phyloP scores from a whole-genome alignment of 53 echinoderm and acorn worm species.

The Echinometra lucunter region DNA sequence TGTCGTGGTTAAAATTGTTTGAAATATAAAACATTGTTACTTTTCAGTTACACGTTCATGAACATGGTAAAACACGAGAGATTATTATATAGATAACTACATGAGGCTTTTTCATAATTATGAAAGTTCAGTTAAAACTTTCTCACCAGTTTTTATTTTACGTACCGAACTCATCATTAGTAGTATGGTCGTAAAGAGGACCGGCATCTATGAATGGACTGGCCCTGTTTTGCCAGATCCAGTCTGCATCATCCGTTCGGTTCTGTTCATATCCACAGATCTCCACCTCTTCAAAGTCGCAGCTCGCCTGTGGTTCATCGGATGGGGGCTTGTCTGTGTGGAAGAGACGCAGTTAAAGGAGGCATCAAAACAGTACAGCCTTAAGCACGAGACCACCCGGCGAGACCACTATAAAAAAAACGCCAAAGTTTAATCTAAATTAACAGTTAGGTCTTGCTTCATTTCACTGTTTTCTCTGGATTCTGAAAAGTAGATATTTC shows the following conservation, averaged over 20 bases:
- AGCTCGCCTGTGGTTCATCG: slow-evolving; percentile 58
- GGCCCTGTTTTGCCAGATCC: slow-evolving; percentile 90
- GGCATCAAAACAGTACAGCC: too few relatives aligned
- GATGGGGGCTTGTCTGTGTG: not conserved
- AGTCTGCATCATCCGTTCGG: slow-evolving; percentile 82
- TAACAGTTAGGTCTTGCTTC: not conserved
- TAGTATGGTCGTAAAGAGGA: slow-evolving; percentile 85
- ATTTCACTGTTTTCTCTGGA: not conserved
- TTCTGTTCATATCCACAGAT: slow-evolving; percentile 88
- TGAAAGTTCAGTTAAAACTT: not conserved
- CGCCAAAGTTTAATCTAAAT: too few relatives aligned
- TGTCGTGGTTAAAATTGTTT: too few relatives aligned
- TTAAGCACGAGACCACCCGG: too few relatives aligned
- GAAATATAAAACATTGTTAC: too few relatives aligned
- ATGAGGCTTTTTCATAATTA: not conserved
- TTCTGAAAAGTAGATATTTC: not conserved
- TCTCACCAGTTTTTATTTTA: not conserved
- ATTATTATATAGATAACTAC: too few relatives aligned
- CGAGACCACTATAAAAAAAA: too few relatives aligned
- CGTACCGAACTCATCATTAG: slow-evolving; percentile 76
- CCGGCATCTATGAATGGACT: slow-evolving; percentile 63
- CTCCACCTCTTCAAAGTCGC: slow-evolving; percentile 90
- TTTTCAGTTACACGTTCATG: too few relatives aligned
- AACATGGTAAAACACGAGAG: too few relatives aligned
- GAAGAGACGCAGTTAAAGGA: not conserved